Percentiles rank a stretch among this genome's conserved stretches.
Evolutionary conservation across 53 echinoderm and acorn worm species (phyloP).

Genomic region (Mesocentrotus franciscanus): DNA sequence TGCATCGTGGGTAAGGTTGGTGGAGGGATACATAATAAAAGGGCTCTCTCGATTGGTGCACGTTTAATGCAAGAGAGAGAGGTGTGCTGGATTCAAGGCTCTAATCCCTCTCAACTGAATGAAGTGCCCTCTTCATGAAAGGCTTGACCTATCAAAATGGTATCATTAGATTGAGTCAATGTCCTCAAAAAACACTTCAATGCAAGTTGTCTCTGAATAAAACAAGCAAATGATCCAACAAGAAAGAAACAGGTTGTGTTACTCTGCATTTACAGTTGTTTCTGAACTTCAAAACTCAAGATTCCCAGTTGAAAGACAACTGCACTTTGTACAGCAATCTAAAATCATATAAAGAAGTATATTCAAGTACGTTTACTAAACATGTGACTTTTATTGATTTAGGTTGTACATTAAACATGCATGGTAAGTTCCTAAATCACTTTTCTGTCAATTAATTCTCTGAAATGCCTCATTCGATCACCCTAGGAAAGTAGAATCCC

Average conservation of each 20-base stretch:
- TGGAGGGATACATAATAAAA: not conserved
- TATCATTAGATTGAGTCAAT: not conserved
- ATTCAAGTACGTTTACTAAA: not conserved
- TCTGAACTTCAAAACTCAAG: not conserved
- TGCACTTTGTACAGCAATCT: not conserved
- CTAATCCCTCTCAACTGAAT: not conserved
- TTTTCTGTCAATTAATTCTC: not conserved
- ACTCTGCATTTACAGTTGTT: not conserved
- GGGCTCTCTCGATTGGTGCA: not conserved
- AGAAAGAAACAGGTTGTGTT: not conserved
- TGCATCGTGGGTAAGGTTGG: not conserved
- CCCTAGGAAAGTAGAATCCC: not conserved
- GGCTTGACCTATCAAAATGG: not conserved
- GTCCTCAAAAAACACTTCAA: not conserved
- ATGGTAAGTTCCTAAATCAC: slow-evolving; percentile 20
- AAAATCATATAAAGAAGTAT: not conserved
- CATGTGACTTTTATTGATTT: slow-evolving; percentile 17
- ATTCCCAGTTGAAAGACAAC: not conserved
- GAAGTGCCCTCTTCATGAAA: not conserved
- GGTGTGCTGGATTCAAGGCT: not conserved
- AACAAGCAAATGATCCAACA: not conserved
- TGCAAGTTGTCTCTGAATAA: not conserved
- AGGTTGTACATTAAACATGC: slow-evolving; percentile 5
- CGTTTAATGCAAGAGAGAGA: slow-evolving; percentile 10
- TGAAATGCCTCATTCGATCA: not conserved